These are phyloP conservation scores for Pemphigus obesinymphae DNA, from an alignment of 1,140 invertebrate species.

Conservation along the genomic window DNA sequence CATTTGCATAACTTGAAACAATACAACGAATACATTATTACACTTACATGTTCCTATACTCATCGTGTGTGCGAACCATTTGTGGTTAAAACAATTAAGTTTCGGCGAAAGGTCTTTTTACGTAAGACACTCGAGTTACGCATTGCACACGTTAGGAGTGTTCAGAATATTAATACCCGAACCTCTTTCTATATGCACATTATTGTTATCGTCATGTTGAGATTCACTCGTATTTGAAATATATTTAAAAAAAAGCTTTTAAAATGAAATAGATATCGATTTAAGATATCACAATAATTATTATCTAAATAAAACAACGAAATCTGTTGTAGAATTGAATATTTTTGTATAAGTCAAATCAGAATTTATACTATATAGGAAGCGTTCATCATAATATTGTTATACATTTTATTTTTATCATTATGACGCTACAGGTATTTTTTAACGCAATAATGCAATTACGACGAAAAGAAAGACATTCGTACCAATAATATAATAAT, in stretches of 20 bases:
- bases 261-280: background rate
- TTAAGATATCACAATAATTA: background rate
- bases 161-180: conserved; percentile 4
- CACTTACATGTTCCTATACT: background rate
- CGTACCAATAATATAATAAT: background rate
- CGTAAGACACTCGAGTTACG: conserved; percentile 4
- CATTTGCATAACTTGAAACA: conserved; percentile 25
- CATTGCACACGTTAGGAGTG: background rate
- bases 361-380: too few relatives aligned
- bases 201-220: background rate
- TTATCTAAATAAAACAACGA: background rate
- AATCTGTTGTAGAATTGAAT: background rate
- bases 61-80: conserved; percentile 11
- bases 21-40: conserved; percentile 22
- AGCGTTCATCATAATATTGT: too few relatives aligned
- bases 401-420: background rate
- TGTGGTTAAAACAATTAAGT: conserved; percentile 26
- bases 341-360: background rate
- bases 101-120: conserved; percentile 13
- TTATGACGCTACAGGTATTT: background rate
- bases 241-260: too few relatives aligned
- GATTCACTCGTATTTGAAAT: background rate
- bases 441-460: background rate
- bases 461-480: background rate
- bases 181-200: background rate